These are phyloP conservation scores for Axea sp. DNA, from an alignment of 2,888 invertebrate genomes.

Conservation along the genomic window DNA sequence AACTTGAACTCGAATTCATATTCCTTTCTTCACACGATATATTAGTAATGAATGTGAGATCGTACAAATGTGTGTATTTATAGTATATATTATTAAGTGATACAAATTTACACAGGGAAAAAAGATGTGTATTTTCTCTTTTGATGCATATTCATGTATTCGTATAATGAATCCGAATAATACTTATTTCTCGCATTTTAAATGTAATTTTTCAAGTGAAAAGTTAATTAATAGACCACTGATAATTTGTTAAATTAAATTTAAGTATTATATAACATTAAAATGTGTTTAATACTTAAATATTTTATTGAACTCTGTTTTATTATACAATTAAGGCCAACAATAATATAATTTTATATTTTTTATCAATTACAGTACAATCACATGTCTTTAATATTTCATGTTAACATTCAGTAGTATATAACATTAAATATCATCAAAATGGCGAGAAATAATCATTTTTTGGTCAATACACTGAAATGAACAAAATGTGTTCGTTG, in stretches of 20 bases:
- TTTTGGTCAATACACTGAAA: constrained; percentile 1
- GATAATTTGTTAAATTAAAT: no score
- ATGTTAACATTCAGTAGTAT: no score
- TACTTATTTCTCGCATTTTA: neutral
- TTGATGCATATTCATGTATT: constrained; percentile 8
- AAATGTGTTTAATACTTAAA: no score
- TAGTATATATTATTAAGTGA: constrained; percentile 13
- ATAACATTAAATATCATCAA: neutral
- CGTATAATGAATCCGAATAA: neutral
- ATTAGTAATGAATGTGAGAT: constrained; percentile 5
- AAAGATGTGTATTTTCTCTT: no score
- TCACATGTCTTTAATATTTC: no score
- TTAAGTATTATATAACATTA: no score
- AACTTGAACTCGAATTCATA: constrained; percentile 39
- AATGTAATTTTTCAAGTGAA: neutral
- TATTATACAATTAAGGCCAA: no score
- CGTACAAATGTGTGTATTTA: constrained; percentile 28
- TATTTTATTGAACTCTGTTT: no score
- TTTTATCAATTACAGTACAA: no score
- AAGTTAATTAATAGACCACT: no score
- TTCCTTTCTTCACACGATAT: constrained; percentile 40
- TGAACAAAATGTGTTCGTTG: constrained; percentile 17
- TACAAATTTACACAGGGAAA: constrained; percentile 5
- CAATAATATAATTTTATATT: no score
- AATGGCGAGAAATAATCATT: neutral